Conservation (phyloP, 1,140 invertebrate genomes). For the Daktulosphaira vitifoliae region DNA sequence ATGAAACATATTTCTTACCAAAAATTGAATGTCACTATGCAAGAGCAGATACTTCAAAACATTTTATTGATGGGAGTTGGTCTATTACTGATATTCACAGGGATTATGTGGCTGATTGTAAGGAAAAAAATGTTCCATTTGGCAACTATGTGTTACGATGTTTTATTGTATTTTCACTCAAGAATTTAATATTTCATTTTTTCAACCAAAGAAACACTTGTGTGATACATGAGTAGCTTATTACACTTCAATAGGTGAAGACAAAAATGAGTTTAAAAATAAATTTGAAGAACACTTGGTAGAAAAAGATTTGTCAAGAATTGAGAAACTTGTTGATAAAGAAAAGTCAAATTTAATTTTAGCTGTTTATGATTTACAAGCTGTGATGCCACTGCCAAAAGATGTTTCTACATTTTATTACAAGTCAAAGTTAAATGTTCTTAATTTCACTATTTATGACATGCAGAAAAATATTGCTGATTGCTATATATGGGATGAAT, state of each 20-base stretch:
- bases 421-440: too few species aligned
- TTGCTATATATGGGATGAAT: constrained; percentile 41
- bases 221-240: constrained; percentile 36
- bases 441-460: too few species aligned
- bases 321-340: constrained; percentile 35
- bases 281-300: too few species aligned
- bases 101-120: constrained; percentile 32
- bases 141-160: constrained; percentile 35
- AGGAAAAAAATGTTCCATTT: constrained; percentile 33
- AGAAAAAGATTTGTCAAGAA: too few species aligned
- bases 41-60: constrained; percentile 26
- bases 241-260: constrained; percentile 28
- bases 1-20: constrained; percentile 35
- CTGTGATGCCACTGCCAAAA: constrained; percentile 34
- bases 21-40: too few species aligned
- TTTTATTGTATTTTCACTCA: constrained; percentile 37
- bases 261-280: constrained; percentile 30
- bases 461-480: constrained; percentile 35
- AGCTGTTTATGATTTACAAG: constrained; percentile 37
- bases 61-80: constrained; percentile 34
- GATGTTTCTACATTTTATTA: too few species aligned
- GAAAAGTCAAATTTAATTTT: constrained; percentile 17
- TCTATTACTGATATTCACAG: constrained; percentile 32
- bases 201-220: constrained; percentile 37
- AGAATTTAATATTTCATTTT: too few species aligned